Base-by-base conservation (phyloP, 2,888 invertebrate species). In the Trichogramma dendrolimi region DNA sequence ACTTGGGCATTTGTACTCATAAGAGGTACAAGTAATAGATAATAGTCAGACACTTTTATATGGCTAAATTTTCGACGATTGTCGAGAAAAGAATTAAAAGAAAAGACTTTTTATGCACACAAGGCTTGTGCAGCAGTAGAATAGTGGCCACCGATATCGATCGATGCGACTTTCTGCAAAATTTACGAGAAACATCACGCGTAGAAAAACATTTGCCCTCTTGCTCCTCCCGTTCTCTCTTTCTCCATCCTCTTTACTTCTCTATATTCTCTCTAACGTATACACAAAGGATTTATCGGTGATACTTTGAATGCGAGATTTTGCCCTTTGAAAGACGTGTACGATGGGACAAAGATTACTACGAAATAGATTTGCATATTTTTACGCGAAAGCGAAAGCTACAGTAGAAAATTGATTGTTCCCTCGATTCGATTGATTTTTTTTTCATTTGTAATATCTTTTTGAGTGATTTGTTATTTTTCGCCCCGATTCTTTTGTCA, bases 251-350 rank as follows among this genome's bases (percentile, higher is more conserved):
- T 27, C 27, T 27, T 27, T 27, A 27, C 27, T 27, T 27, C 27
- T 27, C 27, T 27, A 27, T 27, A 27, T 27, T 27, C 27, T 27
- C 48, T 48, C 4, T 11, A 41, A 27, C 4, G 14, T 11, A 43
- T 55, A 58, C 51, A 51, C 52, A 14, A 39, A 57, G 56, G 57
- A 64, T 64, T 64, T 62, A 56, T 59, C 59, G 57, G 43, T 10
- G 43, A 42, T 43, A 59, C 46, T 53, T 57, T 43, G 47, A 57
- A 62, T 62, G 42, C 47, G 50, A 55, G 60, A 62, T 64, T 51
- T 27, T 27, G 1, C 27, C 27, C 27, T 27, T 27, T 27, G 27
- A 27, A 27, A 27, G 27, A 27, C 27, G 27, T 27, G 27, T 27
- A 27, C 27, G 27, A 27, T 27, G 27, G 27, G 27, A 27, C 27